phyloP scores from a whole-genome alignment of 2,888 invertebrate genomes.

The Darwinula stevensoni region DNA sequence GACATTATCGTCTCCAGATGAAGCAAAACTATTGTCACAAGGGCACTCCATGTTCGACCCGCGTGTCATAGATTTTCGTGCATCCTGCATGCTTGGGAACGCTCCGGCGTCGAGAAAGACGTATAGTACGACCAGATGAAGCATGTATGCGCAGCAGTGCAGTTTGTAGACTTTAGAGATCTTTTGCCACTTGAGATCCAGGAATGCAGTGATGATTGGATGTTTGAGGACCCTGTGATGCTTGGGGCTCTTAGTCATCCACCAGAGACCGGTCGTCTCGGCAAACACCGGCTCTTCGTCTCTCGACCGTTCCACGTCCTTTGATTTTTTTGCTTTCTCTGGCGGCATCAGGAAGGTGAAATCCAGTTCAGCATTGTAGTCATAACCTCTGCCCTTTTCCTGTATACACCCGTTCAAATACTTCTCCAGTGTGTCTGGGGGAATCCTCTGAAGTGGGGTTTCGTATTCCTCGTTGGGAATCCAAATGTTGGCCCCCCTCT shows the following conservation, averaged over 20 bases:
- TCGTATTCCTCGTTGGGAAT: slow-evolving; percentile 27
- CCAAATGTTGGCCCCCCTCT: slow-evolving; percentile 40
- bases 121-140: background rate
- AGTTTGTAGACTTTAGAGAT: background rate
- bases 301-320: no score
- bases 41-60: no score
- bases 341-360: slow-evolving; percentile 38
- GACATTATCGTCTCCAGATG: no score
- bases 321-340: no score
- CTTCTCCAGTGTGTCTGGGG: no score
- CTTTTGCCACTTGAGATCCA: slow-evolving; percentile 1
- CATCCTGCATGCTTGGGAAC: background rate
- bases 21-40: no score
- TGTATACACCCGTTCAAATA: no score
- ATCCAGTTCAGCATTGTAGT: slow-evolving; percentile 38
- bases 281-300: slow-evolving; percentile 7
- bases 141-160: background rate
- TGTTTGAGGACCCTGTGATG: slow-evolving; percentile 38
- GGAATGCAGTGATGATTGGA: slow-evolving; percentile 14
- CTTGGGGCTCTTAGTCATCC: slow-evolving; percentile 34
- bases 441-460: slow-evolving; percentile 38
- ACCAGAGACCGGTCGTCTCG: slow-evolving; percentile 41
- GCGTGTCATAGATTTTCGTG: no score
- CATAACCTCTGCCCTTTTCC: no score
- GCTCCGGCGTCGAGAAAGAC: background rate